These are phyloP conservation scores for Myrmecobius fasciatus DNA, from an alignment of 2,113 vertebrate genomes.

Conservation along the genomic window DNA sequence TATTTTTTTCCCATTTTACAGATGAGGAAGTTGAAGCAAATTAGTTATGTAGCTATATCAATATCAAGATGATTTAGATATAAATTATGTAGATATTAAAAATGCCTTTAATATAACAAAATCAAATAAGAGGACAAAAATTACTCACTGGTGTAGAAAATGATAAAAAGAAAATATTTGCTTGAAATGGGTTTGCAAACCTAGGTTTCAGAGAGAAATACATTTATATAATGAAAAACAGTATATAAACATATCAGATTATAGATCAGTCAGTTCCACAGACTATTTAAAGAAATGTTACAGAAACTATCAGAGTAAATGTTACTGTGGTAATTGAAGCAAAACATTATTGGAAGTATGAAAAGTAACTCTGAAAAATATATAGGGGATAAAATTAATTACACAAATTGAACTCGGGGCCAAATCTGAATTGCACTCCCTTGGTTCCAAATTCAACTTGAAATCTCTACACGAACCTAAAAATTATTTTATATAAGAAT, in stretches of 20 bases:
- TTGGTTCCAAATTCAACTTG: neutral
- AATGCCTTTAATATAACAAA: conserved; percentile 22
- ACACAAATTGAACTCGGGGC: neutral
- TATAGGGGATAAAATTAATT: neutral
- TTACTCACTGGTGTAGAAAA: neutral
- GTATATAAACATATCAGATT: conserved; percentile 6
- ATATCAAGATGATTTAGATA: neutral
- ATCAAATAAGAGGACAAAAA: neutral
- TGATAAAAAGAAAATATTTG: neutral
- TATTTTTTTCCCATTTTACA: neutral
- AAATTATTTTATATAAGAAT: neutral
- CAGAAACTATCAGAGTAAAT: conserved; percentile 8
- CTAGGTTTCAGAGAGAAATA: neutral
- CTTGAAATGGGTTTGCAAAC: neutral
- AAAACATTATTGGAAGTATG: conserved; percentile 24
- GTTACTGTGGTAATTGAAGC: conserved; percentile 30
- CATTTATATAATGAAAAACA: neutral
- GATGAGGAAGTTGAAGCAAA: neutral
- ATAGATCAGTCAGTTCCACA: conserved; percentile 3
- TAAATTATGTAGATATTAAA: neutral
- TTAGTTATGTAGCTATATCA: neutral
- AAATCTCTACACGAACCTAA: neutral
- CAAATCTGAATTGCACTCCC: neutral
- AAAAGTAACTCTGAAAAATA: conserved; percentile 34
- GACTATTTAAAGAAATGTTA: conserved; percentile 31